Evolutionary conservation across 2,888 invertebrate species (phyloP), one percentile per base, ranked within the genome.

Genomic region (Patella ulyssiponensis): DNA sequence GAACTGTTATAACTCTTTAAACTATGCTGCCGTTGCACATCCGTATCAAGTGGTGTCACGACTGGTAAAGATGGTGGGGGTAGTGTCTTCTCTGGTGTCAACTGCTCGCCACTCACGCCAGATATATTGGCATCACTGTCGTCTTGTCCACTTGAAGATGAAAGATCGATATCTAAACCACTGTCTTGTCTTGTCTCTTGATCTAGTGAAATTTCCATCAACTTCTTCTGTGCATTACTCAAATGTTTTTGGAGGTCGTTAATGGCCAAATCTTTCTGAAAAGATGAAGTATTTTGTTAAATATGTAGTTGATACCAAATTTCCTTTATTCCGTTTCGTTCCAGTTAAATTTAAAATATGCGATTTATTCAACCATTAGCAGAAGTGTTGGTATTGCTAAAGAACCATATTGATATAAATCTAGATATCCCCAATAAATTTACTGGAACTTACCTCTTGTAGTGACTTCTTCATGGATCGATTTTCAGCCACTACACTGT

Each of bases 231-330:
- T 5, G 87, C 87, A 71, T 70, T 83, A 73, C 80, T 82, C 33
- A 89, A 80, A 54, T 86, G 85, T 7, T 80, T 70, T 75, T 89
- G 86, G 9, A 89, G 81, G 9, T 80, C 80, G 20, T 86, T 79
- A 53, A 89, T 86, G 56, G 81, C 76, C 3, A 74, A 73, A 69
- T 87, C 84, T 82, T 88, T 89, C 89, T 89, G 85, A 17, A 85
- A 85, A 71, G 75, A 77, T 54, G 64, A 44, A 44, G 44, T 44
- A 44, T 44, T 7, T 44, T 9, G 44, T 44, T 44, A 44, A 44
- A 44, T 44, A 44, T 44, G 44, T 9, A 9, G 7, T 44, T 44
- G 9, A 44, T 44, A 44, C 44, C 44, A 44, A 7, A 5, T 7
- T 44, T 44, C 44, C 44, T 44, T 44, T 7, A 44, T 44, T 44